Conservation (phyloP, 2,113 vertebrate genomes). For the Platysteira castanea region DNA sequence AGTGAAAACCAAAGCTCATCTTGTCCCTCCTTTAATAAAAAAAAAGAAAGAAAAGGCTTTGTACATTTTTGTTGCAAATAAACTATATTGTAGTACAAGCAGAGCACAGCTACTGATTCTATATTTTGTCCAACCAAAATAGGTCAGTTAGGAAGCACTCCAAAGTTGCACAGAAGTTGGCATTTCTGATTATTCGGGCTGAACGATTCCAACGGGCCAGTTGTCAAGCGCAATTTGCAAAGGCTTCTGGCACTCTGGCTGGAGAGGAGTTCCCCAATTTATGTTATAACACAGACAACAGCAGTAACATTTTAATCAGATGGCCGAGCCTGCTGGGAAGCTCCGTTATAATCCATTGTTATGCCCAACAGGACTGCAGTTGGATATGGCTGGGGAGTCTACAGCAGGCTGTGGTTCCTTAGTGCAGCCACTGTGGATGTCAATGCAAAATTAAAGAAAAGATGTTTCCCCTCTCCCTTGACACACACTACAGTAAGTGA, state of each 20-base stretch:
- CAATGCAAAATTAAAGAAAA: conserved; percentile 1
- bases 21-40: not conserved
- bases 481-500: not conserved
- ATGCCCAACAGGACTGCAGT: not conserved
- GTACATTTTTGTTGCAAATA: not conserved
- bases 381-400: not conserved
- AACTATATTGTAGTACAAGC: not conserved
- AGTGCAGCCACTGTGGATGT: not conserved
- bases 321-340: not conserved
- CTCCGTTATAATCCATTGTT: not conserved
- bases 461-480: not conserved
- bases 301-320: conserved; percentile 32
- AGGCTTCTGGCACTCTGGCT: not conserved
- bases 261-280: not conserved
- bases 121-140: not conserved
- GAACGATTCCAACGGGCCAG: not conserved
- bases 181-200: not conserved
- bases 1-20: not conserved
- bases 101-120: not conserved
- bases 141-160: not conserved
- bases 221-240: conserved; percentile 25
- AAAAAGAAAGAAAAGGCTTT: not conserved
- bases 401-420: not conserved
- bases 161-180: not conserved
- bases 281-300: not conserved